phyloP scores from a whole-genome alignment of 2,113 vertebrate species.

The Sinocyclocheilus anophthalmus region DNA sequence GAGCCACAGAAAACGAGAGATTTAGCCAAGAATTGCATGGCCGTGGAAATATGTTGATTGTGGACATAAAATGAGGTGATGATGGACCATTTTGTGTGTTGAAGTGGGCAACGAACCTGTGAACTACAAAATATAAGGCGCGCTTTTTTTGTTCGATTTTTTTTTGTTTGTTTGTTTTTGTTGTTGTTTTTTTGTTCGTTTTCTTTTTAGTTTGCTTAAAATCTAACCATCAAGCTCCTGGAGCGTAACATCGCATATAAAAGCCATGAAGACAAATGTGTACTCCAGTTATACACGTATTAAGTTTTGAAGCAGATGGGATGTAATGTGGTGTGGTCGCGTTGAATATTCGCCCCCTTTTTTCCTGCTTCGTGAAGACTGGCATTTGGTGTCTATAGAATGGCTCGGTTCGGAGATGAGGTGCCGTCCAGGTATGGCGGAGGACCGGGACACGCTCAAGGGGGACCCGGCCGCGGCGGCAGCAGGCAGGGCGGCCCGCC shows the following conservation, averaged over 20 bases:
- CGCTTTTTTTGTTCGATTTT: conserved; percentile 2
- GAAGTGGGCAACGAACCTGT: conserved; percentile 55
- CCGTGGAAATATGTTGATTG: conserved; percentile 58
- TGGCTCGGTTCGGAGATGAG: conserved; percentile 93
- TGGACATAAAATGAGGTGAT: conserved; percentile 61
- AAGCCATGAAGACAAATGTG: conserved; percentile 52
- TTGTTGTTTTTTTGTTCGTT: neutral
- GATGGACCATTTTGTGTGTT: conserved; percentile 56
- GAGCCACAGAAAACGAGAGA: conserved; percentile 66
- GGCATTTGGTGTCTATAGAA: conserved; percentile 86
- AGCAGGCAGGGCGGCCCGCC: conserved; percentile 82
- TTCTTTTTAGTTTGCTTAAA: conserved; percentile 17
- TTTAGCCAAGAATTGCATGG: conserved; percentile 59
- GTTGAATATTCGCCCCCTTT: conserved; percentile 78
- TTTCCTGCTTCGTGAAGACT: conserved; percentile 84
- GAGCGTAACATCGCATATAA: conserved; percentile 3
- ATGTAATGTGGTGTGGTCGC: conserved; percentile 85
- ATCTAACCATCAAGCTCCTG: conserved; percentile 25
- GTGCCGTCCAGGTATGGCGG: conserved; percentile 88
- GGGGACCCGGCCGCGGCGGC: conserved; percentile 80
- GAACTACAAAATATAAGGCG: conserved; percentile 1
- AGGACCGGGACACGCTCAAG: conserved; percentile 76
- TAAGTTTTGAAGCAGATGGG: conserved; percentile 79
- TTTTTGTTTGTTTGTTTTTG: conserved; percentile 13
- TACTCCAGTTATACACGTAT: conserved; percentile 73